Evolutionary conservation across 2,113 vertebrate genomes (phyloP).

Genomic region (Pygoscelis antarcticus): DNA sequence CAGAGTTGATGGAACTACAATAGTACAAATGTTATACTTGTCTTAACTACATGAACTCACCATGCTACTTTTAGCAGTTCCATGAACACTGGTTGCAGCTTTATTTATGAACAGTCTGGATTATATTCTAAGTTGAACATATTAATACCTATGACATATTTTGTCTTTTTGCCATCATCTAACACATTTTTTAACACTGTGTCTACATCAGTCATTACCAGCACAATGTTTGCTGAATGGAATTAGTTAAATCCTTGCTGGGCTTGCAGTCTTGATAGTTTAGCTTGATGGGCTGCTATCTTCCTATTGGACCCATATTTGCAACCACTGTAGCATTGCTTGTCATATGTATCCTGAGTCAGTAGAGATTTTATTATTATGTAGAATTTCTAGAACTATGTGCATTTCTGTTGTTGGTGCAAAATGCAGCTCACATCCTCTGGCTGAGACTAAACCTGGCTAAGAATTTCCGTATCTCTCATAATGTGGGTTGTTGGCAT

Average conservation of each 20-base stretch:
- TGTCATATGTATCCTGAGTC: neutral
- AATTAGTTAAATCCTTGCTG: neutral
- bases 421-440: neutral
- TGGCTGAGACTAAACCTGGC: neutral
- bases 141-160: neutral
- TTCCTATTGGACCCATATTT: neutral
- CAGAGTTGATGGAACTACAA: neutral
- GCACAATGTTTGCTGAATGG: neutral
- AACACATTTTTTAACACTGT: neutral
- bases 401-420: neutral
- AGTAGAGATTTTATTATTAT: neutral
- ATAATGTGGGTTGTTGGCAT: neutral
- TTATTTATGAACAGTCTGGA: neutral
- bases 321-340: neutral
- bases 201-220: neutral
- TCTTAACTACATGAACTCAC: neutral
- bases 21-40: neutral
- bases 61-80: neutral
- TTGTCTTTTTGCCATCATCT: neutral
- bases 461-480: neutral
- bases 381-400: neutral
- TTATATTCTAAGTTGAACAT: neutral
- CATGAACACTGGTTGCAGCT: neutral
- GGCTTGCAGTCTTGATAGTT: neutral
- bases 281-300: neutral